Base-by-base conservation (phyloP, 2,113 vertebrate genomes). In the Dipodomys spectabilis region DNA sequence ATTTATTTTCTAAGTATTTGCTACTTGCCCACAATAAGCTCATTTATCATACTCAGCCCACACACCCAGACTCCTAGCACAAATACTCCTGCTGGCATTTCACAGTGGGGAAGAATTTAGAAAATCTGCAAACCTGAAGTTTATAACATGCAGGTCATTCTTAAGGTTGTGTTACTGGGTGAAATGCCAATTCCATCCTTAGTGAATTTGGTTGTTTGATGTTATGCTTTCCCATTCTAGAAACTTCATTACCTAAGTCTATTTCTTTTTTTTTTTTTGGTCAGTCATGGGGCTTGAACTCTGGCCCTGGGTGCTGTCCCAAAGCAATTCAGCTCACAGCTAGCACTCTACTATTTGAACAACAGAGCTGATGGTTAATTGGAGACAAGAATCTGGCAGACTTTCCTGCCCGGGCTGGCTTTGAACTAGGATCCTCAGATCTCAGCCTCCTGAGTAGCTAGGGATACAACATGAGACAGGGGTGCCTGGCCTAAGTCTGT, bases 1-100 rank as follows among this genome's bases (percentile, higher is more conserved):
- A 77, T 84, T 95, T 90, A 32, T 79, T 89, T 90, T 60, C 75
- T 53, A 57, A 82, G 62, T 73, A 28, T 88, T 92, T 90, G 35
- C 72, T 5, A 39, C 7, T 92, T 95, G 35, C 28, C 82, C 77
- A 69, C 30, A 92, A 57, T 22, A 92, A 25, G 39, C 53, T 81
- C 62, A 88, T 88, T 82, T 85, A 45, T 60, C 75, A 93, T 19
- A 77, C 80, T 92, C 78, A 94, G 62, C 72, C 22, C 62, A 90
- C 44, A 89, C 6, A 64, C 12, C 32, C 45, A 94, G n/a, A 20
- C 9, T 67, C 39, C 74, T 84, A 16, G 18, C 86, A 32, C 68
- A 86, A 82, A 82, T 71, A 65, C 9, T 79, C 49, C 15, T 85
- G 23, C 12, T 84, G 35, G 13, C 53, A 83, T 93, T 91, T 90